These are phyloP conservation scores for Leptonema lineaticorne DNA, from an alignment of 1,140 invertebrate species.

Conservation along the genomic window DNA sequence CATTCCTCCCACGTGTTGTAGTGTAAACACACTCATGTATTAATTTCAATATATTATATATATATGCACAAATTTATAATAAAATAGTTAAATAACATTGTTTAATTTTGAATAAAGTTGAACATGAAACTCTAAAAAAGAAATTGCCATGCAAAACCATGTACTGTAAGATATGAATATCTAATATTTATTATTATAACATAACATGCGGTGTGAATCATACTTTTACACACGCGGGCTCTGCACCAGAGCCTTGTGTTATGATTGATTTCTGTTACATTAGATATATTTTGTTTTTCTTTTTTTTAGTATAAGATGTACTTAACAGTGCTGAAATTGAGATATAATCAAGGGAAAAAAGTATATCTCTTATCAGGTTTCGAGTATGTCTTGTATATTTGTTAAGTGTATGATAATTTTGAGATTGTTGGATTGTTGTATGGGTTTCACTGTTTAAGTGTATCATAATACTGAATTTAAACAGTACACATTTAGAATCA, in stretches of 20 bases:
- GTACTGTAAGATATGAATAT: slow-evolving; percentile 40
- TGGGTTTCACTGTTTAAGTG: not conserved
- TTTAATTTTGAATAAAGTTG: slow-evolving; percentile 40
- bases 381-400: not conserved
- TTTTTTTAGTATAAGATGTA: not conserved
- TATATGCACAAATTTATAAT: slow-evolving; percentile 28
- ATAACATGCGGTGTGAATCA: not conserved
- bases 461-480: not conserved
- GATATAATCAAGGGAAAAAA: no score
- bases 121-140: slow-evolving; percentile 36
- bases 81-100: slow-evolving; percentile 25
- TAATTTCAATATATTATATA: slow-evolving; percentile 37
- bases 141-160: slow-evolving; percentile 42
- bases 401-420: not conserved
- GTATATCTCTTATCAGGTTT: no score
- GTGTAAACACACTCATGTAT: no score
- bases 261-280: not conserved
- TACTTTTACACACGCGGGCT: not conserved
- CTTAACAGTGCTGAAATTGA: not conserved
- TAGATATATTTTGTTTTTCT: not conserved
- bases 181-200: slow-evolving; percentile 37
- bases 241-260: not conserved
- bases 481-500: not conserved
- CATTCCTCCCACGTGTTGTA: slow-evolving; percentile 36
- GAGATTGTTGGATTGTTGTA: not conserved